Evolutionary conservation across 2,888 invertebrate species (phyloP).

Genomic region (Theristus sp.): DNA sequence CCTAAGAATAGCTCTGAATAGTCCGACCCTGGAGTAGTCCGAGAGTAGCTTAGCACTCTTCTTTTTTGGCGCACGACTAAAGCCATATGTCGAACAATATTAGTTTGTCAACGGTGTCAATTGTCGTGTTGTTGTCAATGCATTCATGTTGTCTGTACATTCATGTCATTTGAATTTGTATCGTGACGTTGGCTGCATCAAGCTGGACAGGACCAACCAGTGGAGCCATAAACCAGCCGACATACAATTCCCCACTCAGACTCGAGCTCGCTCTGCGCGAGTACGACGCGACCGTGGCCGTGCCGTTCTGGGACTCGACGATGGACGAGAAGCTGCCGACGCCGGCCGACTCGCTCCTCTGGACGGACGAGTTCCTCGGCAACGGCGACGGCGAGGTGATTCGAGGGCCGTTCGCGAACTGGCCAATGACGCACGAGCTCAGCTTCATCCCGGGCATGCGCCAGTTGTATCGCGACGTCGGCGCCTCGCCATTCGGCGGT

Average conservation of each 20-base stretch:
- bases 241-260: conserved; percentile 5
- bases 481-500: conserved; percentile 4
- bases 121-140: neutral
- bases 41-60: no score
- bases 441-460: conserved; percentile 4
- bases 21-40: no score
- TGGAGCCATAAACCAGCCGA: no score
- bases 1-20: neutral
- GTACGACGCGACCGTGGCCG: conserved; percentile 26
- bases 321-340: conserved; percentile 17
- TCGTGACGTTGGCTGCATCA: no score
- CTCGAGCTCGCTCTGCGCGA: conserved; percentile 22
- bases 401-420: conserved; percentile 19
- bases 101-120: no score
- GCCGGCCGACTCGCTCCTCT: conserved; percentile 20
- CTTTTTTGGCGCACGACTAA: no score
- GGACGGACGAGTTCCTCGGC: conserved; percentile 20
- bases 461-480: conserved; percentile 1
- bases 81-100: no score
- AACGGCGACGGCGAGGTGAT: conserved; percentile 16
- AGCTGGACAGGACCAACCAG: no score
- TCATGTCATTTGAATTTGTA: no score
- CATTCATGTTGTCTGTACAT: no score
- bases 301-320: conserved; percentile 31
- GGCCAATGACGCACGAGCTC: conserved; percentile 18